Base-by-base conservation (phyloP, 2,888 invertebrate genomes). In the Frankliniella intonsa region DNA sequence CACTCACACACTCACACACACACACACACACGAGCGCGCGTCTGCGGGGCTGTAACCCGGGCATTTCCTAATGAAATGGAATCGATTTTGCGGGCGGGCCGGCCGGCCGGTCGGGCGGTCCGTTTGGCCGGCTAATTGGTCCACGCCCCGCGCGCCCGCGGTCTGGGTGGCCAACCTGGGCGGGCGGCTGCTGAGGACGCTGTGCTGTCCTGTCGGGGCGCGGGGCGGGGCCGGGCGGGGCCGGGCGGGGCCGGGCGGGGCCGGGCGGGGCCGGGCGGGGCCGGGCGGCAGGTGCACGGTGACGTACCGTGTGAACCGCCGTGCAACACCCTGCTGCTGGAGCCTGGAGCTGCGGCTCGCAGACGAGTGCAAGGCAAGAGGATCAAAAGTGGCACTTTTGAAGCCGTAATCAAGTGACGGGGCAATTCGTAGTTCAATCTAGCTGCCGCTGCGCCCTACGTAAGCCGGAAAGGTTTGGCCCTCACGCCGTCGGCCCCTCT, bases 271-370 rank as follows among this genome's bases (percentile, higher is more conserved):
- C 55, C 12, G 62, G 62, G 17, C 62, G 62, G 62, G 17, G 62
- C 62, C 14, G 62, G 38, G 62, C 62, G 17, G 62, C 62, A n/a
- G 55, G 55, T 55, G 62, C 11, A 5, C 62, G 14, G 62, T 62
- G 62, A 62, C 62, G 62, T 62, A 62, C 62, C 62, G 62, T 62
- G 62, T 62, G 62, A 62, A 62, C 62, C 62, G 62, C 19, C 62
- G 62, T 14, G 62, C 38, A 38, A 38, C 38, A 38, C 62, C 62
- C 17, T 14, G 17, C 55, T 55, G 55, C 55, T 55, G 38, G 3
- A 3, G 38, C 38, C 38, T 38, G 38, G 38, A 38, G 38, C 38
- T 3, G 38, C 38, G 38, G 38, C 38, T 2, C 38, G 38, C 38
- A n/a, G n/a, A n/a, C 38, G 38, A 38, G 38, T 38, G 38, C 38